Percentiles rank a stretch among this genome's conserved stretches.
Conservation (phyloP, 2,888 invertebrate species). For the Pristionchus exspectatus region DNA sequence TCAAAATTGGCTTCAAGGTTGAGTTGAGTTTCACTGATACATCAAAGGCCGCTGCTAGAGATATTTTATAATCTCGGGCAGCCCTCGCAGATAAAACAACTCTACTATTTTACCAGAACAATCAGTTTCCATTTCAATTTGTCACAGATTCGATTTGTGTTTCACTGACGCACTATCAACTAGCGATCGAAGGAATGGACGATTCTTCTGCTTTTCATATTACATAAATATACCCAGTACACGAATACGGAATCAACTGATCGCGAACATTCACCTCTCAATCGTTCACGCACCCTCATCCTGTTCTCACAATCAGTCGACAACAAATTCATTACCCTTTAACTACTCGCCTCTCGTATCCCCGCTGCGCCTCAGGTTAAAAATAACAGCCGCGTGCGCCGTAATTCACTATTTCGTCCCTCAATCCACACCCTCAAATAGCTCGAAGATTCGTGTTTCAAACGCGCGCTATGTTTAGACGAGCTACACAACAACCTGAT, state of each 20-base stretch:
- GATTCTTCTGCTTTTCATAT: no score
- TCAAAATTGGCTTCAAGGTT: neutral
- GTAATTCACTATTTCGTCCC: neutral
- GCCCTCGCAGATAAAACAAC: no score
- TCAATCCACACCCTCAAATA: neutral
- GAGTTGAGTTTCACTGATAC: neutral
- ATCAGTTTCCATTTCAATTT: neutral
- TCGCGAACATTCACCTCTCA: neutral
- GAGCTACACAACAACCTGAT: no score
- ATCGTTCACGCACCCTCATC: neutral
- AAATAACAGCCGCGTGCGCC: conserved; percentile 6
- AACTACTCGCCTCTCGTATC: neutral
- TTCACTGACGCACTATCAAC: no score
- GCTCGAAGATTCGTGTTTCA: neutral
- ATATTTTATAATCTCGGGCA: no score
- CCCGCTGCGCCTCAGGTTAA: neutral
- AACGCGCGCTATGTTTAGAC: neutral
- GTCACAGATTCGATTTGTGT: neutral
- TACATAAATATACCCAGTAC: no score
- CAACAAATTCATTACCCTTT: neutral
- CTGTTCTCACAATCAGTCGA: neutral
- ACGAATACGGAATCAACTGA: neutral
- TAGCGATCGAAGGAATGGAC: no score
- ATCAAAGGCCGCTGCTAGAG: neutral
- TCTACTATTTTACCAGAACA: no score